These are phyloP conservation scores for Platycheirus rosarum DNA, from an alignment of 2,888 invertebrate genomes.

Conservation along the genomic window DNA sequence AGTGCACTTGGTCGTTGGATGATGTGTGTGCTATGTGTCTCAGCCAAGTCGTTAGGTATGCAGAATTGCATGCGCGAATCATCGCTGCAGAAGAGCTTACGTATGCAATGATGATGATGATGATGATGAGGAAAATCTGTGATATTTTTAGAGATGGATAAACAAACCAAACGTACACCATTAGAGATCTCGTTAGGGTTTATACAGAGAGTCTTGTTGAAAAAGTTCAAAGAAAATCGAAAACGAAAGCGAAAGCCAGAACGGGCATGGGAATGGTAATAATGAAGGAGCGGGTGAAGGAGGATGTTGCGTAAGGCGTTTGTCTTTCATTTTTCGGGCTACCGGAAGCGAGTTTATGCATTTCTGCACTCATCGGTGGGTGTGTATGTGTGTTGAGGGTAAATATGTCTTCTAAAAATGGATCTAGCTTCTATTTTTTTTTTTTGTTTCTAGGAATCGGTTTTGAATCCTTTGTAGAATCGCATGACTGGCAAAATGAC, in stretches of 20 bases:
- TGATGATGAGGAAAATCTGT: conserved; percentile 21
- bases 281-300: conserved; percentile 1
- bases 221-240: conserved; percentile 69
- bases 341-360: conserved; percentile 69
- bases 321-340: conserved; percentile 50
- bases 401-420: conserved; percentile 50
- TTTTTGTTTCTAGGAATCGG: conserved; percentile 2
- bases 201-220: conserved; percentile 27
- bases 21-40: conserved; percentile 26
- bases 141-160: conserved; percentile 60
- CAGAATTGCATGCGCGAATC: conserved; percentile 55
- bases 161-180: conserved; percentile 57
- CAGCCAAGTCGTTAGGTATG: conserved; percentile 27
- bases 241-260: conserved; percentile 59
- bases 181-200: conserved; percentile 69
- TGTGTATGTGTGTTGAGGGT: conserved; percentile 22
- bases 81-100: conserved; percentile 19
- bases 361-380: conserved; percentile 33
- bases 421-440: conserved; percentile 4
- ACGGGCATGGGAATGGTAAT: too few species aligned
- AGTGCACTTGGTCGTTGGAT: conserved; percentile 56
- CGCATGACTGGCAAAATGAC: conserved; percentile 58
- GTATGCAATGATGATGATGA: conserved; percentile 51
- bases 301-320: conserved; percentile 3
- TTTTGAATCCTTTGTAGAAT: conserved; percentile 35